Conservation (phyloP, 2,888 invertebrate species). For the Caenorhabditis sp. region DNA sequence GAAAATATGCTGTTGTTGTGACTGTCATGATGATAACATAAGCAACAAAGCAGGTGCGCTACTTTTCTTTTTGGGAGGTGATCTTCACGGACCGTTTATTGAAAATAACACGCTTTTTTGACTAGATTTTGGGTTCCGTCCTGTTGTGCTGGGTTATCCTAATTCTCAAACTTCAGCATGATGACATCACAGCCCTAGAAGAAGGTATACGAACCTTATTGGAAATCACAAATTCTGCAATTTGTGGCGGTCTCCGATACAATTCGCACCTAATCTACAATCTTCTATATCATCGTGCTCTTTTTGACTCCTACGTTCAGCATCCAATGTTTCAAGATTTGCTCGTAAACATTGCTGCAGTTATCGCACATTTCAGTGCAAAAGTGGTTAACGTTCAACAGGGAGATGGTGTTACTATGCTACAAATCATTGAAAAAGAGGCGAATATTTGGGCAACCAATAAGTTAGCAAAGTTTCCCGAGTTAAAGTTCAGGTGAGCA, state of each 20-base stretch:
- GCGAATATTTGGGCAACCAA: slow-evolving; percentile 93
- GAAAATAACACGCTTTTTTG: not conserved
- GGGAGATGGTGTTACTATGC: slow-evolving; percentile 52
- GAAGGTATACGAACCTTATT: slow-evolving; percentile 94
- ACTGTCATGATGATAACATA: too few relatives aligned
- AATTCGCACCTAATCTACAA: slow-evolving; percentile 94
- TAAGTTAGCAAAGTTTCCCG: slow-evolving; percentile 95
- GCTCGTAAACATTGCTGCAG: slow-evolving; percentile 50
- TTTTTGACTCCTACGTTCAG: slow-evolving; percentile 85
- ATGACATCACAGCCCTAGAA: slow-evolving; percentile 89
- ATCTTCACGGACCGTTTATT: too few relatives aligned
- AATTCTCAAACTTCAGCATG: slow-evolving; percentile 77
- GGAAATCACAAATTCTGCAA: slow-evolving; percentile 94
- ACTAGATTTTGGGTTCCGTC: not conserved
- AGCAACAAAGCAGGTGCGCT: too few relatives aligned
- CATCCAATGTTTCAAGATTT: slow-evolving; percentile 83
- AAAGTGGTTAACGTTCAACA: slow-evolving; percentile 47
- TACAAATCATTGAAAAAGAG: slow-evolving; percentile 83
- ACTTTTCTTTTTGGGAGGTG: too few relatives aligned
- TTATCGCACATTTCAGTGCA: slow-evolving; percentile 54
- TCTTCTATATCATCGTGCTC: slow-evolving; percentile 87
- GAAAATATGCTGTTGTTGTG: too few relatives aligned
- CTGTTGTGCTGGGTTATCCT: too few relatives aligned
- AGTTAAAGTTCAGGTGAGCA: slow-evolving; percentile 83
- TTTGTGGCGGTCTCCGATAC: slow-evolving; percentile 76